Base-by-base conservation (phyloP, 2,797 vertebrate genomes). In the Poeciliopsis turneri region DNA sequence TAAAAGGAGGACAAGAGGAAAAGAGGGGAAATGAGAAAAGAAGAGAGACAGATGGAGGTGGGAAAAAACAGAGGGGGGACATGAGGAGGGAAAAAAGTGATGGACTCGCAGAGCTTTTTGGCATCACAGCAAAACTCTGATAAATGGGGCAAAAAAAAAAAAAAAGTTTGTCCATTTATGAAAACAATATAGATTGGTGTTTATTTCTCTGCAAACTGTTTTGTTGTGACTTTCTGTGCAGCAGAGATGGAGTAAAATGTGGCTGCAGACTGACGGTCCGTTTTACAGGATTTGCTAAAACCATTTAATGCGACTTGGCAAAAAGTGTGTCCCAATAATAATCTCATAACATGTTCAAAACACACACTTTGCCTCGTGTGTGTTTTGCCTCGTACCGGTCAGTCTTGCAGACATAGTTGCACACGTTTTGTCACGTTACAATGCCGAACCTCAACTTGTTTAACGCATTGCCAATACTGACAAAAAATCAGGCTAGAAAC, bases 91-190 rank as follows among this genome's bases (percentile, higher is more conserved):
- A 69, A 78, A 82, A 78, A 82, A 43, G 16, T 66, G 74, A 77
- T 39, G 81, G 76, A 76, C 43, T 77, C 12, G 7, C 43, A 46
- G 28, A 77, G 74, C 51, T 55, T 45, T 74, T 9, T 10, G 11
- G 74, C 23, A 1, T 82, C 53, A 36, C 46, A 12, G 57, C 41
- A 16, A 71, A 81, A 76, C 75, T 78, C 30, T 75, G 86, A 87
- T 77, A 68, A 85, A 84, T 7, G 69, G 84, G 78, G 80, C 69
- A 83, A 81, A 84, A 90, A 78, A 51, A 47, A 39, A 39, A 46
- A 47, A 0, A 47, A 90, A 83, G 86, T 86, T 85, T 73, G 23
- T 78, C 49, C 57, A 49, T 45, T 77, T 76, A 28, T 77, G 51
- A 82, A 79, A 74, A 81, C 15, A 81, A 81, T 78, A 83, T 77